Evolutionary conservation across 2,797 vertebrate genomes (phyloP).

Genomic region (Anabacerthia variegaticeps): DNA sequence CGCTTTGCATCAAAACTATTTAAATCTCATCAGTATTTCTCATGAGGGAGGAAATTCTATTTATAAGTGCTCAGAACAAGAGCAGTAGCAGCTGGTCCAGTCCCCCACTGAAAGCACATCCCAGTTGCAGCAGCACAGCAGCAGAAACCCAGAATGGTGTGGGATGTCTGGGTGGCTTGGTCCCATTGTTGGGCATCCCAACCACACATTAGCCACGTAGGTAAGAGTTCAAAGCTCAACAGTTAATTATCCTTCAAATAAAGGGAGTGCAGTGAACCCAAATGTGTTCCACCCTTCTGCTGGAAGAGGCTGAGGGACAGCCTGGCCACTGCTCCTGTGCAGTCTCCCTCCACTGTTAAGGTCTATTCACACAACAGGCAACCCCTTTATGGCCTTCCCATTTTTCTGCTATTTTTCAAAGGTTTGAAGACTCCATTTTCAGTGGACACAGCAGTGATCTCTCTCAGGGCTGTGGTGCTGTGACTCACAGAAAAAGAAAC

Average conservation of each 20-base stretch:
- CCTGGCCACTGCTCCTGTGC: not conserved
- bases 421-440: not conserved
- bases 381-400: not conserved
- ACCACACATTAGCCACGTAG: rapidly evolving
- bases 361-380: rapidly evolving
- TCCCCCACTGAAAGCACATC: not conserved
- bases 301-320: not conserved
- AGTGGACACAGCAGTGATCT: not conserved
- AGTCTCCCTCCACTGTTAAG: not conserved
- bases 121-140: not conserved
- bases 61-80: not conserved
- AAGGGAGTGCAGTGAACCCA: not conserved
- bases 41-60: not conserved
- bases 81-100: not conserved
- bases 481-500: not conserved
- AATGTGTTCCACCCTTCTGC: not conserved
- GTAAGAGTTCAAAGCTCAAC: not conserved
- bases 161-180: not conserved
- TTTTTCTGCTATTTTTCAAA: not conserved
- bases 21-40: not conserved
- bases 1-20: not conserved
- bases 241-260: not conserved
- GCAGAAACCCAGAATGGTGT: not conserved
- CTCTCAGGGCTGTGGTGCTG: not conserved
- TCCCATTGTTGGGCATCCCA: not conserved